These are phyloP conservation scores for Henicopernis longicauda DNA, from an alignment of 2,113 vertebrate species.

Conservation along the genomic window DNA sequence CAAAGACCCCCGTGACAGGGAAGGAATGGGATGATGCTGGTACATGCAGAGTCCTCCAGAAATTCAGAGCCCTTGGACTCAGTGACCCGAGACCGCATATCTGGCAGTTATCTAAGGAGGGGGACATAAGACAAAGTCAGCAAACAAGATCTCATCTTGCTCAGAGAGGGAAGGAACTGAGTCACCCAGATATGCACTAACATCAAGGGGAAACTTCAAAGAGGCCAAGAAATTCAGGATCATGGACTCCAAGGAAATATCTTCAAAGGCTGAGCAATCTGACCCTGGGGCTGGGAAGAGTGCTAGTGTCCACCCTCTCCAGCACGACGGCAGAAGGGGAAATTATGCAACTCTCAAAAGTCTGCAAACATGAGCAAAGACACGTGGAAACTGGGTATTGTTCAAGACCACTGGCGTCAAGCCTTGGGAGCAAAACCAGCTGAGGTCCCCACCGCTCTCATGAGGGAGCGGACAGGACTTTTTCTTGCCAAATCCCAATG, in stretches of 20 bases:
- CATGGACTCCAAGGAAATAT: conserved; percentile 41
- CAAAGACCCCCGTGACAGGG: fast-evolving
- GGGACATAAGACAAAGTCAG: background rate
- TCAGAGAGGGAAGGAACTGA: background rate
- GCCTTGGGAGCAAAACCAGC: background rate
- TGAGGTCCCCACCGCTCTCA: background rate
- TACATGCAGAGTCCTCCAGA: background rate
- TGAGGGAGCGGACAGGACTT: background rate
- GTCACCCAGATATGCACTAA: conserved; percentile 10
- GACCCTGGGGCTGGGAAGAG: conserved; percentile 42
- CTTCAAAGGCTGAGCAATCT: conserved; percentile 59
- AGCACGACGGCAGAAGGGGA: background rate
- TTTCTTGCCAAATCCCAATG: background rate
- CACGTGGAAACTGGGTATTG: background rate
- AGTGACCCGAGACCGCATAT: background rate
- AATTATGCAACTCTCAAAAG: conserved; percentile 33
- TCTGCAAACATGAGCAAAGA: background rate
- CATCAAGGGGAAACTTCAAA: conserved; percentile 62
- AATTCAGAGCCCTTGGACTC: background rate
- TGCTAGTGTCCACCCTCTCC: conserved; percentile 30
- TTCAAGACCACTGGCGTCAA: background rate
- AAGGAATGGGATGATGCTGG: fast-evolving
- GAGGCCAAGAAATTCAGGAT: conserved; percentile 36
- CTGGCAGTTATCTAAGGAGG: background rate
- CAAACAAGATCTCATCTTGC: conserved; percentile 37